Percentiles rank a stretch among this genome's conserved stretches.
These are phyloP conservation scores for Cygnus olor DNA, from an alignment of 2,797 vertebrate genomes.

Conservation along the genomic window DNA sequence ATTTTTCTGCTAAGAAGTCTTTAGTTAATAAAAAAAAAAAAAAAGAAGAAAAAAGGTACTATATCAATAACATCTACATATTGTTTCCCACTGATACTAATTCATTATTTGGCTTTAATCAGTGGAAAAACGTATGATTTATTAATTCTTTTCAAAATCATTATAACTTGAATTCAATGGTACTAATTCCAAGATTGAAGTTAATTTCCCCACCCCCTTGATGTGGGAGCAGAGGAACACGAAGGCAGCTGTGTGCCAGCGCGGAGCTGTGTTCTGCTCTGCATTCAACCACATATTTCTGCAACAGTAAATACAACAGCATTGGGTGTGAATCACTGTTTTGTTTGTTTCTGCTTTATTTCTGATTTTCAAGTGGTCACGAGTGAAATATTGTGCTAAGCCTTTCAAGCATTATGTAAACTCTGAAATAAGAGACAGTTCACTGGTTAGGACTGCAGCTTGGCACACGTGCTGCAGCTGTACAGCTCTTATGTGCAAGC, in stretches of 20 bases:
- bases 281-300: background rate
- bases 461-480: background rate
- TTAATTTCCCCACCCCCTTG: background rate
- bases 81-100: conserved; percentile 68
- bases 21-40: conserved; percentile 23
- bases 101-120: conserved; percentile 34
- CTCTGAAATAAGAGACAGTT: background rate
- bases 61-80: conserved; percentile 67
- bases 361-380: background rate
- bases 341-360: background rate
- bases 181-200: conserved; percentile 36
- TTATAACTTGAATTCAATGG: background rate
- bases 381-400: background rate
- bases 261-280: background rate
- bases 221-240: background rate
- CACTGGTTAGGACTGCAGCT: background rate
- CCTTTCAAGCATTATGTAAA: background rate
- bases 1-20: background rate
- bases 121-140: background rate
- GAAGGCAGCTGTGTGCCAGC: background rate
- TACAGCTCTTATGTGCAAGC: background rate
- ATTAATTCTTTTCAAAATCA: background rate
- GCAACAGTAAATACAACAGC: background rate
- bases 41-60: conserved; percentile 39
- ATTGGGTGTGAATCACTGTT: background rate